phyloP scores from a whole-genome alignment of 2,888 invertebrate genomes.

The Rosalia funebris region DNA sequence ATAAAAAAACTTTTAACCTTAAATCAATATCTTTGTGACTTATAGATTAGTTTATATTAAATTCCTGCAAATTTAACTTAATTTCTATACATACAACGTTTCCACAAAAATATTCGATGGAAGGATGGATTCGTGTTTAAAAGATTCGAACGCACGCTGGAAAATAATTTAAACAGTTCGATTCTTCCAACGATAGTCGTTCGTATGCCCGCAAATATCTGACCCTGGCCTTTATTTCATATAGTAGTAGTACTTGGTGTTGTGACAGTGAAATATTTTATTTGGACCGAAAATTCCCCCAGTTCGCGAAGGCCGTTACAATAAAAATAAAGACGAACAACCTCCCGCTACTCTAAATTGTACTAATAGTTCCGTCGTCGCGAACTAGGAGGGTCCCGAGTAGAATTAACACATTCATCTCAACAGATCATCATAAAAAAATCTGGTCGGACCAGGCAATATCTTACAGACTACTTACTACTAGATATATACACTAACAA shows the following conservation, averaged over 20 bases:
- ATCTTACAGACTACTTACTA: conserved; percentile 50
- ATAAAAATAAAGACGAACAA: background rate
- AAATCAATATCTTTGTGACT: conserved; percentile 62
- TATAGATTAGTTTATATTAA: conserved; percentile 62
- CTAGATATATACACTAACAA: conserved; percentile 57
- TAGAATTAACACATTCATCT: conserved; percentile 43
- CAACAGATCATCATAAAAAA: conserved; percentile 53
- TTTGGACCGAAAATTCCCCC: conserved; percentile 18
- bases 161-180: conserved; percentile 23
- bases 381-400: conserved; percentile 20
- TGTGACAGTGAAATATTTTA: conserved; percentile 24
- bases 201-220: conserved; percentile 37
- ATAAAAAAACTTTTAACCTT: conserved; percentile 64
- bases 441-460: conserved; percentile 55
- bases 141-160: conserved; percentile 19
- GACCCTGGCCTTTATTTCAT: conserved; percentile 31
- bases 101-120: conserved; percentile 56
- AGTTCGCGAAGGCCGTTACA: too few species aligned
- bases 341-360: conserved; percentile 33
- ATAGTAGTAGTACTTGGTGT: conserved; percentile 30
- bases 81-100: conserved; percentile 60
- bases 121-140: conserved; percentile 31
- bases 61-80: conserved; percentile 61
- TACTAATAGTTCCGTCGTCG: conserved; percentile 35
- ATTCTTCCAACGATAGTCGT: conserved; percentile 20